Base-by-base conservation (phyloP, 1,140 invertebrate species). In the Papilio glaucus region DNA sequence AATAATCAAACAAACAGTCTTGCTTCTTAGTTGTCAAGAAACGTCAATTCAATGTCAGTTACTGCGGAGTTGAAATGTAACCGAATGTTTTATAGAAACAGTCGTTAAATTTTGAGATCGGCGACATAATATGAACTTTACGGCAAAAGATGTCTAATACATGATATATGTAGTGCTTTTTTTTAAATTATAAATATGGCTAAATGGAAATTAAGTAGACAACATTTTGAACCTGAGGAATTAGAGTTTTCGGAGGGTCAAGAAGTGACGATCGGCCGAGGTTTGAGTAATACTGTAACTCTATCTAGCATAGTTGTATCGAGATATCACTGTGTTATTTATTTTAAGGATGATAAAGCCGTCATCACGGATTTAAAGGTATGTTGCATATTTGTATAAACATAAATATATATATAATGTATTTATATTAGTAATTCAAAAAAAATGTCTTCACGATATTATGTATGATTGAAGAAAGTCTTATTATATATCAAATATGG, bases 161-260 rank as follows among this genome's bases (percentile, higher is more conserved):
- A 69, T 49, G 10, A 18, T 71, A n/a, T 53, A 57, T 15, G 0
- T 21, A 57, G n/a, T 38, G 12, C 1, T 53, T 57, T 53, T 33
- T 0, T 38, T 18, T 12, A 15, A 60, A 65, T 41, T 38, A 45
- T n/a, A 37, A 83, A 73, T 72, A 92, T 92, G 90, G 78, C 83
- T 76, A 86, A 84, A 65, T 92, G 90, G 90, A 92, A 89, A 72
- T 76, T 92, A 76, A 77, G 73, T 76, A 80, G 90, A 4, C 84
- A 86, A 82, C 71, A 69, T 21, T 88, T 77, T 78, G 83, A 88
- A 45, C 76, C 71, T 69, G 88, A 92, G 71, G 82, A 85, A 73
- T 85, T 76, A 71, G 76, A 77, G 49, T 76, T 91, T 21, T 49
- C 67, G 10, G 84, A 87, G 76, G 86, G 82, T 8, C 83, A 86